Evolutionary conservation across 2,888 invertebrate genomes (phyloP).

Genomic region (Coelopa pilipes): DNA sequence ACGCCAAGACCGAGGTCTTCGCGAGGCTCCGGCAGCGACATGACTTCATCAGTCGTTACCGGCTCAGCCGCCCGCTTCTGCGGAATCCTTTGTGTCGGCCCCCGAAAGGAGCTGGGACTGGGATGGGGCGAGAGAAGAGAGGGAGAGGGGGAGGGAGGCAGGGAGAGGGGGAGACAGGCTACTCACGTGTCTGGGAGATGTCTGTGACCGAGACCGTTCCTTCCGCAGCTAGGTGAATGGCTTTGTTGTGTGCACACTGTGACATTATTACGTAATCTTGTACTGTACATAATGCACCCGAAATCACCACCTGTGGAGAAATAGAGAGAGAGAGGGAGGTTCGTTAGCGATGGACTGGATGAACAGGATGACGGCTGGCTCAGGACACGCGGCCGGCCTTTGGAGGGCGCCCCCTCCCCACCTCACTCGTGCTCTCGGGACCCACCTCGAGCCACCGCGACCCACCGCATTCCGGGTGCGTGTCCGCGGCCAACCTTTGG

Average conservation of each 20-base stretch:
- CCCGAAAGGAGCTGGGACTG: too few relatives aligned
- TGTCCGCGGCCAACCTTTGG: not conserved
- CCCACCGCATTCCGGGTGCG: not conserved
- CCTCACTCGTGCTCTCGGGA: too few relatives aligned
- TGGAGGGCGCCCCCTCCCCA: not conserved
- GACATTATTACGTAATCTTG: constrained; percentile 68
- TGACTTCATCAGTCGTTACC: too few relatives aligned
- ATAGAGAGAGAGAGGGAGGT: not conserved
- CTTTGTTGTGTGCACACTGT: constrained; percentile 68
- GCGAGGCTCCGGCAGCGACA: too few relatives aligned
- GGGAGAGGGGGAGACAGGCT: constrained; percentile 32
- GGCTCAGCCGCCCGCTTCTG: too few relatives aligned
- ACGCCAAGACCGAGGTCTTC: too few relatives aligned
- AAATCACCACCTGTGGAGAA: constrained; percentile 66
- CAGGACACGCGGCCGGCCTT: not conserved
- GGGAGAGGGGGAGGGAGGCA: too few relatives aligned
- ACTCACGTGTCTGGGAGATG: constrained; percentile 67
- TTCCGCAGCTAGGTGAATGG: constrained; percentile 67
- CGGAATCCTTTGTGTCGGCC: too few relatives aligned
- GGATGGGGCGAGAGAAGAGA: too few relatives aligned
- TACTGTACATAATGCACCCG: constrained; percentile 68
- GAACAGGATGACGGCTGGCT: not conserved
- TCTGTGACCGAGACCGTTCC: constrained; percentile 67
- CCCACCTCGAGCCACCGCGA: too few relatives aligned
- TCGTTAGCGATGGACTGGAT: too few relatives aligned